These are phyloP conservation scores for Chaenocephalus aceratus DNA, from an alignment of 2,113 vertebrate species.

Conservation along the genomic window DNA sequence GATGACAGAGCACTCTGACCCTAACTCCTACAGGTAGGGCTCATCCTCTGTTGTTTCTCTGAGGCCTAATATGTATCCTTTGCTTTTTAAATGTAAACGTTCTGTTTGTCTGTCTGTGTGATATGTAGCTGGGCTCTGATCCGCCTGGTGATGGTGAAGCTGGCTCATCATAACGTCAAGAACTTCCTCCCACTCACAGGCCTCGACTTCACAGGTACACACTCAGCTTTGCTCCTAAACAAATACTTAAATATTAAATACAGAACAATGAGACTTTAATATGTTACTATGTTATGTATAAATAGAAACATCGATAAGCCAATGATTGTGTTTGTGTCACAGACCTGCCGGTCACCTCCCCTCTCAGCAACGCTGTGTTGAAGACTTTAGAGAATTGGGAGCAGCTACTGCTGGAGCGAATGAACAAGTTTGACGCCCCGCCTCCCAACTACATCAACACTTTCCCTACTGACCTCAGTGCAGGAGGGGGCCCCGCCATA, in stretches of 20 bases:
- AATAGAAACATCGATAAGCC: background rate
- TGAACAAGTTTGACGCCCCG: slow-evolving; percentile 95
- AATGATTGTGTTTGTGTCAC: slow-evolving; percentile 35
- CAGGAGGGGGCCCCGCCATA: slow-evolving; percentile 90
- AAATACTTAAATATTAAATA: background rate
- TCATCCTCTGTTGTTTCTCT: background rate
- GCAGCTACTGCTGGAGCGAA: slow-evolving; percentile 92
- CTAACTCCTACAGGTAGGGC: slow-evolving; percentile 94
- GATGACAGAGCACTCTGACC: slow-evolving; percentile 94
- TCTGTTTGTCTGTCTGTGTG: slow-evolving; percentile 13
- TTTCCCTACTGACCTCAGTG: slow-evolving; percentile 88
- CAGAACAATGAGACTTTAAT: background rate
- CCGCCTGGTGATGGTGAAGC: slow-evolving; percentile 94
- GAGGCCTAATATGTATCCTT: background rate
- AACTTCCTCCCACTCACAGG: slow-evolving; percentile 96
- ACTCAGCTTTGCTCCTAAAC: background rate
- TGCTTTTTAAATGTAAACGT: slow-evolving; percentile 2
- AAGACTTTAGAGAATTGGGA: slow-evolving; percentile 98
- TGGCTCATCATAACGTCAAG: slow-evolving; percentile 93
- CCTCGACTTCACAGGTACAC: slow-evolving; percentile 92
- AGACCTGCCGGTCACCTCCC: slow-evolving; percentile 96
- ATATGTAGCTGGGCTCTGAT: slow-evolving; percentile 93
- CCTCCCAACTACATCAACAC: slow-evolving; percentile 97
- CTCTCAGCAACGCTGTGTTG: slow-evolving; percentile 91
- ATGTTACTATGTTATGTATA: background rate